Base-by-base conservation (phyloP, 2,888 invertebrate genomes). In the Ypsolopha scabrella region DNA sequence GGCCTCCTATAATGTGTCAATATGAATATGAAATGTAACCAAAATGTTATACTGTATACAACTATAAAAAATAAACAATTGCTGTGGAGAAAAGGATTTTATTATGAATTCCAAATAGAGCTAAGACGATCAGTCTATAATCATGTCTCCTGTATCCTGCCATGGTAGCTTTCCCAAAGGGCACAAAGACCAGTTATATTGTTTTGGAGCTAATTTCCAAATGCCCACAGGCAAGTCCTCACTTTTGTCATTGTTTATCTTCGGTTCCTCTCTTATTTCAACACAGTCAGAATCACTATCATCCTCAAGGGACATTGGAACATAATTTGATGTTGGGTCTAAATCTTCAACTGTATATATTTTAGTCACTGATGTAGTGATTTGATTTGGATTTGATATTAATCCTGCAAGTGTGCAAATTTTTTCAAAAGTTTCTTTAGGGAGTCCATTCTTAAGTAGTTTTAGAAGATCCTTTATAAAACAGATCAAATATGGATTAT, bases 81-180 rank as follows among this genome's bases (percentile, higher is more conserved):
- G 79, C 78, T 81, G 80, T 80, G 76, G 68, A 72, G 60, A 58
- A 51, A 46, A 45, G 24, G 37, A 50, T 50, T 10, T 37, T 6
- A 36, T 11, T 37, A 11, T 36, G 7, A 47, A 6, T 38, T 37
- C n/a, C 6, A 48, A 24, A n/a, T 38, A 11, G 41, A 43, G 24
- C 24, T 24, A 24, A 24, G 24, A 24, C 24, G 4, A 24, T 8
- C 7, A 24, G 43, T 8, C 7, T 14, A 14, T 7, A 13, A 6
- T 14, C 13, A 13, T 13, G 7, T 37, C 13, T 11, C 13, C 36
- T 55, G 55, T 65, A 61, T 61, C 52, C 56, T 86, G 78, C 83
- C 82, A 85, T 8, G 88, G 88, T 34, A 89, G 56, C 54, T 75
- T 59, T 14, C 90, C 90, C 60, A 89, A 77, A 10, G 89, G 87